Conservation (phyloP, 1,140 invertebrate species). For the Euglossa dilemma region DNA sequence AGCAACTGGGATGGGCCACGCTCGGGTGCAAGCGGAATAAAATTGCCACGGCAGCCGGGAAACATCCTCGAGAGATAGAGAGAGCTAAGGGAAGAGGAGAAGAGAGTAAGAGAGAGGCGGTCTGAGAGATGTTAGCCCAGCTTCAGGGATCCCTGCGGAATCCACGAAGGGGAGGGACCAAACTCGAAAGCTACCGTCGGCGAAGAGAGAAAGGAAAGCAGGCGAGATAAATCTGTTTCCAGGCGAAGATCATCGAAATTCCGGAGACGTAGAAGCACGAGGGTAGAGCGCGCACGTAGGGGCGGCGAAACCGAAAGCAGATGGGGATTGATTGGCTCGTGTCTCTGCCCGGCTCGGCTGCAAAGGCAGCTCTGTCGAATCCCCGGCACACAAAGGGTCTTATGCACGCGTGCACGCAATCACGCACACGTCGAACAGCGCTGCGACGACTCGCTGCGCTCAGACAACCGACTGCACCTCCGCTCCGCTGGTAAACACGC, state of each 20-base stretch:
- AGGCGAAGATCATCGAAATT: slow-evolving; percentile 66
- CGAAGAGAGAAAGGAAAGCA: slow-evolving; percentile 31
- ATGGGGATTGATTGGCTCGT: slow-evolving; percentile 68
- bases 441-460: no score
- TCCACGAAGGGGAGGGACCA: slow-evolving; percentile 23
- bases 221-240: slow-evolving; percentile 65
- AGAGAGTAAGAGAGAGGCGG: no score
- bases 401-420: slow-evolving; percentile 37
- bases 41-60: slow-evolving; percentile 2
- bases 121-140: background rate
- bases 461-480: no score
- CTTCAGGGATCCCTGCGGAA: slow-evolving; percentile 10
- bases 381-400: slow-evolving; percentile 46
- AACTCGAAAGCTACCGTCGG: slow-evolving; percentile 32
- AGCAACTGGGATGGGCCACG: background rate
- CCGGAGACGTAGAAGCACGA: slow-evolving; percentile 47
- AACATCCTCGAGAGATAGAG: slow-evolving; percentile 29
- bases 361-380: slow-evolving; percentile 36
- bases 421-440: slow-evolving; percentile 27
- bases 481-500: slow-evolving; percentile 8
- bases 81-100: background rate
- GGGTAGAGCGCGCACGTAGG: slow-evolving; percentile 14
- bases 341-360: slow-evolving; percentile 50
- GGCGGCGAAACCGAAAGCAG: slow-evolving; percentile 59
- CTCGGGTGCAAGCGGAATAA: slow-evolving; percentile 19